A percentile compares a stretch with the other conserved stretches of the same genome.
Evolutionary conservation across 2,113 vertebrate species (phyloP).

Genomic region (Ia io): DNA sequence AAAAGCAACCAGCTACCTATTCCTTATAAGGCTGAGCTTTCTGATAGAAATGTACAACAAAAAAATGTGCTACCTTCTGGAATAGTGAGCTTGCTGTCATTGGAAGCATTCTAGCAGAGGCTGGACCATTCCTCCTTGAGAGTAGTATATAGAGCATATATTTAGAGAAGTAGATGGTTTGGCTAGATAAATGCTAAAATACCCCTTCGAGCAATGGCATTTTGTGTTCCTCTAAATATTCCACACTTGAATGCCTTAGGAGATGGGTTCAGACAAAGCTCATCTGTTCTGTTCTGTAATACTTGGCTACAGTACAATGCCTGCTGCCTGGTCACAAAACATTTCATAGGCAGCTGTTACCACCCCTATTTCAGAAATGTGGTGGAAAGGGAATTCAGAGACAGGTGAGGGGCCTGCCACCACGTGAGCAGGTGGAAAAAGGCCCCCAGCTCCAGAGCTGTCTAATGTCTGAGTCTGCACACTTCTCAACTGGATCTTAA

Average conservation of each 20-base stretch:
- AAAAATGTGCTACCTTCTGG: background rate
- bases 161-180: background rate
- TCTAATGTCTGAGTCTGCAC: background rate
- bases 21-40: background rate
- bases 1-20: background rate
- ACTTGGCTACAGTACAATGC: slow-evolving; percentile 44
- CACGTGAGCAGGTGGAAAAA: background rate
- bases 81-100: background rate
- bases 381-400: slow-evolving; percentile 52
- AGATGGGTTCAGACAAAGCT: slow-evolving; percentile 51
- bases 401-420: slow-evolving; percentile 41
- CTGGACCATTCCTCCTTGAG: background rate
- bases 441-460: background rate
- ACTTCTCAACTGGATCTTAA: background rate
- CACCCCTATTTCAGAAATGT: slow-evolving; percentile 55
- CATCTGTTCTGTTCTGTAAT: slow-evolving; percentile 48
- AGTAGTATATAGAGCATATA: background rate
- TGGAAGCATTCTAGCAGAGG: background rate
- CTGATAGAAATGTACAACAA: background rate
- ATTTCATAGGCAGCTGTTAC: slow-evolving; percentile 68
- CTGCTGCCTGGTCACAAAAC: slow-evolving; percentile 51
- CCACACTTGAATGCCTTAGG: slow-evolving; percentile 33
- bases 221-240: slow-evolving; percentile 51
- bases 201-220: slow-evolving; percentile 18
- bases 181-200: background rate